Conservation (phyloP, 2,113 vertebrate species). For the Motacilla alba region DNA sequence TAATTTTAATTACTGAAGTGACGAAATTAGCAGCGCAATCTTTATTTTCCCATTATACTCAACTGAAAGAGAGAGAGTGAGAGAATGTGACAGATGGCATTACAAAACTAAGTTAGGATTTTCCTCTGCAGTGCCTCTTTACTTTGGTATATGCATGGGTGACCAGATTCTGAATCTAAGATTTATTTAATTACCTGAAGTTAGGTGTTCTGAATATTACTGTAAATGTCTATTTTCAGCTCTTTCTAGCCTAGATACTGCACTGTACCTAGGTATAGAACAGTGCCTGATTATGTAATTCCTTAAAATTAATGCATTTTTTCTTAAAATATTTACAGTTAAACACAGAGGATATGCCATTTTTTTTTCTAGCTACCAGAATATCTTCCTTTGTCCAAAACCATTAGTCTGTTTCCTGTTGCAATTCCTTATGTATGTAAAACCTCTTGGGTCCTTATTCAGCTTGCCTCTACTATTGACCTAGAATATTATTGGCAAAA, state of each 20-base stretch:
- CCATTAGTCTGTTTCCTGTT: not conserved
- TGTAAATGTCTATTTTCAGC: not conserved
- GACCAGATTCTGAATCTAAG: not conserved
- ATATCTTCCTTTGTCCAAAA: not conserved
- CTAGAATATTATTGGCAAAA: not conserved
- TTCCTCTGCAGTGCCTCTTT: not conserved
- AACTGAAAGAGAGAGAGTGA: not conserved
- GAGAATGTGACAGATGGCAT: not conserved
- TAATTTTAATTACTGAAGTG: not conserved
- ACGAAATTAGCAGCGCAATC: not conserved
- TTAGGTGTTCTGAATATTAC: not conserved
- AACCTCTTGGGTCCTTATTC: not conserved
- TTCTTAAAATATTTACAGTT: not conserved
- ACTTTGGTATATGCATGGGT: not conserved
- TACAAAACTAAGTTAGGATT: not conserved
- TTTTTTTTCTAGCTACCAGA: not conserved
- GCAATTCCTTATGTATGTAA: not conserved
- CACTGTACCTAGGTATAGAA: not conserved
- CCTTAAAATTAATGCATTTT: not conserved
- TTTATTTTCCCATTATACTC: not conserved
- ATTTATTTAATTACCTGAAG: not conserved
- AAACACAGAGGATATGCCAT: not conserved
- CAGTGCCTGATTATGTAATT: not conserved
- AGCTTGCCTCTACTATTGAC: not conserved
- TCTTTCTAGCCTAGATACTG: not conserved